phyloP scores from a whole-genome alignment of 2,797 vertebrate genomes.

The Sebastes diploproa region DNA sequence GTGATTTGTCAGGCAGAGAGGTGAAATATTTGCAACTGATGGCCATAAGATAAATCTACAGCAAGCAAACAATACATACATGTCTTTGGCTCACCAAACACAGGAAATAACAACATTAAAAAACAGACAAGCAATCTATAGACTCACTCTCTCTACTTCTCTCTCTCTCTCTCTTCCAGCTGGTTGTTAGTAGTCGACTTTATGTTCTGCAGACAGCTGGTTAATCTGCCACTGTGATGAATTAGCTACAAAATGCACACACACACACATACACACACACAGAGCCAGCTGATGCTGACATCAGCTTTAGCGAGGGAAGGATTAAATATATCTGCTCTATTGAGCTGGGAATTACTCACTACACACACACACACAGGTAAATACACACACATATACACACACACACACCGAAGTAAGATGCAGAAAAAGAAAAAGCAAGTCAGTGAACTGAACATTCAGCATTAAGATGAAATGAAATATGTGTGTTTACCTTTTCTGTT shows the following conservation, averaged over 20 bases:
- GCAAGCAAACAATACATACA: not conserved
- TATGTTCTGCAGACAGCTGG: conserved; percentile 59
- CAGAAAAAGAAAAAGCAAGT: conserved; percentile 48
- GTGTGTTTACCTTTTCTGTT: conserved; percentile 40
- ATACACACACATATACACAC: not conserved
- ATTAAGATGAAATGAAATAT: conserved; percentile 46
- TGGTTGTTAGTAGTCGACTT: conserved; percentile 49
- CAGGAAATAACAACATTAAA: not conserved
- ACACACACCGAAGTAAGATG: conserved; percentile 13
- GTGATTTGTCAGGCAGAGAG: not conserved
- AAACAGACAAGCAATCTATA: not conserved
- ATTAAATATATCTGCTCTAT: conserved; percentile 75
- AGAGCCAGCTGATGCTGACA: conserved; percentile 69
- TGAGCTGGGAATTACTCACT: conserved; percentile 67
- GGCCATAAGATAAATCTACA: not conserved
- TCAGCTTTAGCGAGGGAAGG: conserved; percentile 58
- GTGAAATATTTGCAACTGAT: not conserved
- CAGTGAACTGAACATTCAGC: conserved; percentile 32
- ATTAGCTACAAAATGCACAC: conserved; percentile 54
- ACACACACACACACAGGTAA: not conserved
- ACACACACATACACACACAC: conserved; percentile 2
- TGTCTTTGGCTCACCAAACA: not conserved
- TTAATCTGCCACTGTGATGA: conserved; percentile 66
- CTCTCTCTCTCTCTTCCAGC: conserved; percentile 18
- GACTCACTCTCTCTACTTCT: not conserved